Percentiles rank a stretch among this genome's conserved stretches.
Conservation (phyloP, 2,888 invertebrate genomes). For the Pardosa pseudoannulata region DNA sequence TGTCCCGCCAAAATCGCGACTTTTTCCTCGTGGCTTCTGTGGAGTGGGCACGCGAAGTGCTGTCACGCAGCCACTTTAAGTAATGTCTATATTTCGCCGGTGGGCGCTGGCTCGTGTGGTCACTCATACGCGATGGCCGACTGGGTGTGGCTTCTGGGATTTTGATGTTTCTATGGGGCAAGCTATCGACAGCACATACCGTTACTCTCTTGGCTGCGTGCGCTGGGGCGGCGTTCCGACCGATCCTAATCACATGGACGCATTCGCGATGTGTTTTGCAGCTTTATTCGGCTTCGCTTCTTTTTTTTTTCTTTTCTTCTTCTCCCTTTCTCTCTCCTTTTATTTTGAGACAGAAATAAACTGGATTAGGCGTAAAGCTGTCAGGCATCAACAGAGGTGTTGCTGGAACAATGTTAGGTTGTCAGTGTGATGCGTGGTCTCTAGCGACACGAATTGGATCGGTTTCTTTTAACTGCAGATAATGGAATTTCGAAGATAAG, state of each 20-base stretch:
- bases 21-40: constrained; percentile 30
- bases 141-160: constrained; percentile 19
- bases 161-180: constrained; percentile 22
- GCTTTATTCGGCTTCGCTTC: too few species aligned
- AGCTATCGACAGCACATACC: constrained; percentile 1
- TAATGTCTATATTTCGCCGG: constrained; percentile 68
- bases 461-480: neutral
- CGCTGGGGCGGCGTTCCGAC: neutral
- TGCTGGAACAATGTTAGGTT: neutral
- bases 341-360: neutral
- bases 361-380: constrained; percentile 10
- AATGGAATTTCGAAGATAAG: neutral
- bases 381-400: neutral
- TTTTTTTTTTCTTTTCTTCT: too few species aligned
- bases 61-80: constrained; percentile 67
- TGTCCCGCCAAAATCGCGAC: constrained; percentile 21
- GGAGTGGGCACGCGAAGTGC: constrained; percentile 41
- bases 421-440: neutral
- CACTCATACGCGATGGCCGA: constrained; percentile 12
- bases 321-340: too few species aligned
- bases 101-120: constrained; percentile 26
- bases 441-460: neutral
- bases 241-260: neutral
- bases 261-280: neutral
- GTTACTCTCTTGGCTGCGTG: neutral